These are phyloP conservation scores for Sternarchorhynchus goeldii DNA, from an alignment of 2,797 vertebrate species.

Conservation along the genomic window DNA sequence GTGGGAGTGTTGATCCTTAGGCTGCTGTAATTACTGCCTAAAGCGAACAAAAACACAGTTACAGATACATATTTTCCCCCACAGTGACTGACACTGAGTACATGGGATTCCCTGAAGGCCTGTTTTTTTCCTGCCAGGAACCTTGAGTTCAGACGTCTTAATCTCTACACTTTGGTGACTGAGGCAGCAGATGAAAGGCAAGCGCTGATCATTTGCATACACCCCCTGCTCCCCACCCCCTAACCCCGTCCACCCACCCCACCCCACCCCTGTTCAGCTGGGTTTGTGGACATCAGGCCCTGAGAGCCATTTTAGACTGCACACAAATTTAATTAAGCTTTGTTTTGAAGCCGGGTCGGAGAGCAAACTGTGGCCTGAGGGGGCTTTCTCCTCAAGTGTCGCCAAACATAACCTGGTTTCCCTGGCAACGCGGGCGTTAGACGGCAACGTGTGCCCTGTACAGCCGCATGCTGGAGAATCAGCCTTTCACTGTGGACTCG, in stretches of 20 bases:
- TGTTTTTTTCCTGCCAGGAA: background rate
- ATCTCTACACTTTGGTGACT: background rate
- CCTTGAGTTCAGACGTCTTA: background rate
- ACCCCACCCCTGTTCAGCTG: too few species aligned
- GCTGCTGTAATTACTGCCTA: background rate
- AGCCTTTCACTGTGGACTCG: constrained; percentile 50
- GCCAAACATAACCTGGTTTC: constrained; percentile 73
- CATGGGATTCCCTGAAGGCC: background rate
- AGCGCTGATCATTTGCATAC: constrained; percentile 16
- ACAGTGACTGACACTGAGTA: background rate
- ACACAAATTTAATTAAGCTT: constrained; percentile 67
- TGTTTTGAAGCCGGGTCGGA: constrained; percentile 65
- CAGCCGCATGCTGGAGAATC: constrained; percentile 44
- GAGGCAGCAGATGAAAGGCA: constrained; percentile 35
- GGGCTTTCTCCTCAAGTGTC: constrained; percentile 56
- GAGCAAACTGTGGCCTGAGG: constrained; percentile 62
- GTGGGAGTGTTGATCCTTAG: too few species aligned
- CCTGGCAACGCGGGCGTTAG: constrained; percentile 73
- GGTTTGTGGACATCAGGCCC: constrained; percentile 18
- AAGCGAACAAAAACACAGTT: background rate
- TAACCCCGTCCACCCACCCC: too few species aligned
- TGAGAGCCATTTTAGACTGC: constrained; percentile 52
- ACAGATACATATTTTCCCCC: background rate
- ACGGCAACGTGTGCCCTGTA: constrained; percentile 47
- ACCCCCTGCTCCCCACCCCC: too few species aligned